phyloP scores from a whole-genome alignment of 1,140 invertebrate species.

The Cherax quadricarinatus region DNA sequence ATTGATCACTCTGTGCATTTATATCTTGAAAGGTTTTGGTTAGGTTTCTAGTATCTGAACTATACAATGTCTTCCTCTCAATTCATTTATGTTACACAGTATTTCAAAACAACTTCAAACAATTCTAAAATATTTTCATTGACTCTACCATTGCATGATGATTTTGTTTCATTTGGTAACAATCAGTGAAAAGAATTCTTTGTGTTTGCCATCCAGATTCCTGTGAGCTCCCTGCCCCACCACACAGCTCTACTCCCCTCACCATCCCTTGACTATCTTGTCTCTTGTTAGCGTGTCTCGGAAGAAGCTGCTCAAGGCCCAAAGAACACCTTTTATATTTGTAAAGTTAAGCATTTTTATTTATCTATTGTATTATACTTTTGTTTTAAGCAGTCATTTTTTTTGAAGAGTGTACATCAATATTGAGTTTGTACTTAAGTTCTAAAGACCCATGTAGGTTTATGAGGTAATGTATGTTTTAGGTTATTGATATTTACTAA shows the following conservation, averaged over 20 bases:
- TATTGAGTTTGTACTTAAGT: slow-evolving; percentile 10
- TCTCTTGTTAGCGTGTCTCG: slow-evolving; percentile 62
- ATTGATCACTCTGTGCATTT: neutral
- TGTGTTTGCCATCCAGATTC: slow-evolving; percentile 3
- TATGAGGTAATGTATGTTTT: neutral
- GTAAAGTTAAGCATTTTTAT: slow-evolving; percentile 46
- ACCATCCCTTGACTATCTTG: neutral
- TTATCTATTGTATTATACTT: slow-evolving; percentile 25
- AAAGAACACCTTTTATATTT: slow-evolving; percentile 39
- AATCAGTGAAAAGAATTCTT: neutral
- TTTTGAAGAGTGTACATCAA: neutral
- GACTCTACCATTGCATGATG: neutral
- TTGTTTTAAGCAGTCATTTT: neutral
- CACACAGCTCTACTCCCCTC: neutral
- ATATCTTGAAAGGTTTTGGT: neutral
- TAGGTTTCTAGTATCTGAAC: neutral
- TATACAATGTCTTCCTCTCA: neutral
- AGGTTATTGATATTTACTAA: slow-evolving; percentile 17
- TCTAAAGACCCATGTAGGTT: neutral
- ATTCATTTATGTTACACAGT: neutral
- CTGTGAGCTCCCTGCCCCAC: slow-evolving; percentile 1
- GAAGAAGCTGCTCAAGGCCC: slow-evolving; percentile 66
- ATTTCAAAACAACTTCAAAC: neutral
- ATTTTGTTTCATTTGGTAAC: neutral
- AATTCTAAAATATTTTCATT: neutral